A percentile compares a stretch with the other conserved stretches of the same genome.
phyloP scores from a whole-genome alignment of 2,888 invertebrate genomes.

The Steromphala cineraria region DNA sequence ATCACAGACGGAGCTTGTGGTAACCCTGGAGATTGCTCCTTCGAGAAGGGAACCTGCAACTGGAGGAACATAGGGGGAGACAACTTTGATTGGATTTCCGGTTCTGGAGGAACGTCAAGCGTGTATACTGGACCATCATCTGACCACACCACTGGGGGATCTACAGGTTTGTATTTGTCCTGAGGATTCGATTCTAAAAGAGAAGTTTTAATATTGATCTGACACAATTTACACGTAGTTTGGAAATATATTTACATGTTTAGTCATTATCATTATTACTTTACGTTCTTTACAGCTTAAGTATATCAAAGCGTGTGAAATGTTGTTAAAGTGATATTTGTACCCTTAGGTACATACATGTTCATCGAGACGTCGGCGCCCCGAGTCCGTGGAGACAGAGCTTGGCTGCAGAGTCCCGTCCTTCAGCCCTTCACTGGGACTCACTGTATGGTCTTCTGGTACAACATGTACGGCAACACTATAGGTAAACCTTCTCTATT shows the following conservation, averaged over 20 bases:
- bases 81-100: constrained; percentile 61
- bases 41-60: constrained; percentile 59
- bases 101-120: constrained; percentile 58
- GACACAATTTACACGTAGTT: no score
- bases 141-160: constrained; percentile 65
- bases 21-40: constrained; percentile 53
- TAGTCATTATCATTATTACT: no score
- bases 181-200: constrained; percentile 33
- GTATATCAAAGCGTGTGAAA: neutral
- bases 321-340: neutral
- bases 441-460: constrained; percentile 69
- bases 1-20: constrained; percentile 62
- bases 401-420: constrained; percentile 55
- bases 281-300: no score
- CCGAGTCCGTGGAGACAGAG: constrained; percentile 56
- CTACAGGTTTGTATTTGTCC: constrained; percentile 43
- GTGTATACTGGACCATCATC: constrained; percentile 58
- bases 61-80: constrained; percentile 54
- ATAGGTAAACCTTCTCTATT: constrained; percentile 45
- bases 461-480: constrained; percentile 66
- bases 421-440: constrained; percentile 41
- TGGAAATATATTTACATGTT: neutral
- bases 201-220: no score
- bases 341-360: constrained; percentile 60
- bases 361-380: constrained; percentile 66